A percentile compares a stretch with the other conserved stretches of the same genome.
Evolutionary conservation across 1,140 invertebrate genomes (phyloP).

Genomic region (Pseudomyrmex pallidus): DNA sequence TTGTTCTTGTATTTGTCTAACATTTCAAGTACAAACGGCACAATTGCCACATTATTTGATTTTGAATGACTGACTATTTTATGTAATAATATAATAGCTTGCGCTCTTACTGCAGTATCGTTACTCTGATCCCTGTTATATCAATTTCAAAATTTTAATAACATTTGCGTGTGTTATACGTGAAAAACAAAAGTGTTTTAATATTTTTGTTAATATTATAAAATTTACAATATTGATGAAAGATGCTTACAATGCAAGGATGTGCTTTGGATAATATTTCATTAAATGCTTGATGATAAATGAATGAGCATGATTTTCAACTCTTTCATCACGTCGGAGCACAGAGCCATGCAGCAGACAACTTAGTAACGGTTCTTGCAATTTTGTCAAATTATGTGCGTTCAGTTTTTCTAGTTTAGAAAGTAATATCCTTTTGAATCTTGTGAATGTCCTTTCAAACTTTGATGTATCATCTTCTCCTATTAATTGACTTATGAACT

Average conservation of each 20-base stretch:
- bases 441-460: constrained; percentile 73
- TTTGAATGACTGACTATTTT: constrained; percentile 59
- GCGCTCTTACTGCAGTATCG: constrained; percentile 78
- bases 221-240: constrained; percentile 7
- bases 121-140: constrained; percentile 70
- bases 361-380: constrained; percentile 65
- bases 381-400: constrained; percentile 23
- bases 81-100: constrained; percentile 70
- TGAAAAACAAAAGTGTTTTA: no score
- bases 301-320: constrained; percentile 70
- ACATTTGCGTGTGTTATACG: neutral
- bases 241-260: constrained; percentile 53
- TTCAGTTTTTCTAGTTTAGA: constrained; percentile 66
- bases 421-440: constrained; percentile 74
- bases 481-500: constrained; percentile 74
- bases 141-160: neutral
- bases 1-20: constrained; percentile 75
- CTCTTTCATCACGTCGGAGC: constrained; percentile 74
- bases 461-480: constrained; percentile 71
- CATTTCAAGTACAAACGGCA: constrained; percentile 66
- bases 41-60: constrained; percentile 59
- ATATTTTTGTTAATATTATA: neutral
- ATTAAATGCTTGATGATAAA: constrained; percentile 57
- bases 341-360: constrained; percentile 77
- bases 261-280: constrained; percentile 47